Evolutionary conservation across 2,113 vertebrate species (phyloP), one percentile per base, ranked within the genome.

Genomic region (Dryoscopus gambensis): DNA sequence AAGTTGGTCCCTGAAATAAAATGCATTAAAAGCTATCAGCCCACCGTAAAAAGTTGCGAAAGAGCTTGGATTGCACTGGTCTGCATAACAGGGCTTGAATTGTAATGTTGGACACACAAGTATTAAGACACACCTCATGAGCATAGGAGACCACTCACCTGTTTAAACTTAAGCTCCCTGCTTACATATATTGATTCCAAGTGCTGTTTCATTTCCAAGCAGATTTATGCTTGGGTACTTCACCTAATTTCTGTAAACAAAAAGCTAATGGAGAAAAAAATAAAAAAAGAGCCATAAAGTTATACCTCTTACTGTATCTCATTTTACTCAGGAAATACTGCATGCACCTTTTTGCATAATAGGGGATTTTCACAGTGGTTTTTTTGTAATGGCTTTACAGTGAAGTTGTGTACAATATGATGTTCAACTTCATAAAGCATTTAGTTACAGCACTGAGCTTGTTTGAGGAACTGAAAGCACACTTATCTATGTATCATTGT

Each of bases 381-480:
- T 96, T 98, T 96, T 95, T 97, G 95, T 96, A 84, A 93, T 95
- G 93, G 80, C 90, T 92, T 95, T 91, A 62, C 80, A 71, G 90
- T 83, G 95, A 89, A 93, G 87, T 87, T 96, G 87, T 95, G 87
- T 84, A 96, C 93, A 96, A 96, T 96, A 65, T 69, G 91, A 97
- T 97, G 97, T 97, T 97, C 96, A 96, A 97, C 94, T 97, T 97
- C 97, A 98, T 97, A 97, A 91, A 94, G 89, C 83, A 93, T 96
- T 96, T 97, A 95, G 89, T 97, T 97, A 96, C 95, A 97, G 94
- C 94, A 96, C 71, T 87, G 95, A 93, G 93, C 69, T 84, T 93
- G 96, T 98, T 97, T 98, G 96, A 97, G 97, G 98, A 98, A 98
- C 97, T 92, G 98, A 98, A 98, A 98, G 95, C 95, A 91, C 93